phyloP scores from a whole-genome alignment of 2,113 vertebrate species.

The Salvelinus alpinus region DNA sequence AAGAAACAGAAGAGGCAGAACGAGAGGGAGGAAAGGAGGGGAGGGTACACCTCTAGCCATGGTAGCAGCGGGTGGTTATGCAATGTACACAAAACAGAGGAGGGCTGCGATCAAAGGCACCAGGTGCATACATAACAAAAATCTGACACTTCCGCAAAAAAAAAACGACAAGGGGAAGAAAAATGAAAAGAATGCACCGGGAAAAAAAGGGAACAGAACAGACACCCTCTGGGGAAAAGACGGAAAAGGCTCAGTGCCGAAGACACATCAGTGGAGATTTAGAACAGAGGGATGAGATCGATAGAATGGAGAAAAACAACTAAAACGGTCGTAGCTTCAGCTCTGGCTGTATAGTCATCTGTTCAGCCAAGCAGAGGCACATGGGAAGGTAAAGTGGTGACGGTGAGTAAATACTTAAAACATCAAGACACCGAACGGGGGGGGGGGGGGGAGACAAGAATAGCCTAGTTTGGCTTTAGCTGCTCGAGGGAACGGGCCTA shows the following conservation, averaged over 20 bases:
- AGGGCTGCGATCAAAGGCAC: constrained; percentile 48
- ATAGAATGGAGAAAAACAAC: background rate
- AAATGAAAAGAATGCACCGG: constrained; percentile 10
- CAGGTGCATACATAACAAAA: constrained; percentile 51
- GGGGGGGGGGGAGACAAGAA: background rate
- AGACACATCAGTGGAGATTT: background rate
- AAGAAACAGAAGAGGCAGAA: constrained; percentile 31
- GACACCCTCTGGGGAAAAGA: constrained; percentile 35
- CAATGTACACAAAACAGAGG: constrained; percentile 53
- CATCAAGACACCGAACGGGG: too few species aligned
- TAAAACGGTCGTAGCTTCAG: constrained; percentile 6
- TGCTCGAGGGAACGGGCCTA: background rate
- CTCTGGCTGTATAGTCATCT: constrained; percentile 40
- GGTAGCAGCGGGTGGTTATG: constrained; percentile 49
- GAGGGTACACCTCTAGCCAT: constrained; percentile 36
- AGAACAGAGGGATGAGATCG: background rate
- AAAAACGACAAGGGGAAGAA: constrained; percentile 28
- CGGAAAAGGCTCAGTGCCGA: background rate
- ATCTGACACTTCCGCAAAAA: constrained; percentile 47
- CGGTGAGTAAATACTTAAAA: background rate
- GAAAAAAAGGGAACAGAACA: constrained; percentile 35
- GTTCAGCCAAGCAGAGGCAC: constrained; percentile 50
- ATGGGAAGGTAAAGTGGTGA: constrained; percentile 7
- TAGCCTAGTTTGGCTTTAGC: background rate
- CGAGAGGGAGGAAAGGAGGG: constrained; percentile 20